phyloP scores from a whole-genome alignment of 2,113 vertebrate species.

The Manacus vitellinus region DNA sequence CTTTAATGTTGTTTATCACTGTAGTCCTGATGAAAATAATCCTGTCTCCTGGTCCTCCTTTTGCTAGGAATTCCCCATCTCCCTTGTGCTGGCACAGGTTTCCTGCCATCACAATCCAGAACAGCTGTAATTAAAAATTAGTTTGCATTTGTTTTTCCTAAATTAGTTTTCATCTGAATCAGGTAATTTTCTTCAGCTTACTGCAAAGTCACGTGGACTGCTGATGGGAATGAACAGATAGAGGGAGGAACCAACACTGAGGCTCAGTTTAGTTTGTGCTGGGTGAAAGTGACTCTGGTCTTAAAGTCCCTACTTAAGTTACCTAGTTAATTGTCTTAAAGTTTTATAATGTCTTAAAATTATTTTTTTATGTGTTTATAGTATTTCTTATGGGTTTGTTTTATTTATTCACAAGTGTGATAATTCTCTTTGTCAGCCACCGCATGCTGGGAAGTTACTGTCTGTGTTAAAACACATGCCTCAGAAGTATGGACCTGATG shows the following conservation, averaged over 20 bases:
- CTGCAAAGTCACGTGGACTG: background rate
- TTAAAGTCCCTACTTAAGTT: background rate
- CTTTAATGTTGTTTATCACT: background rate
- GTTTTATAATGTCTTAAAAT: background rate
- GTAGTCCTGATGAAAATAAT: background rate
- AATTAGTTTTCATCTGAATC: background rate
- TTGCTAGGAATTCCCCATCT: background rate
- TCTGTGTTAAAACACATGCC: slow-evolving; percentile 95
- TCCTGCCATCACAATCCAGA: background rate
- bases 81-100: background rate
- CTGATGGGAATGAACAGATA: background rate
- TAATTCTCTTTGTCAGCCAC: slow-evolving; percentile 81
- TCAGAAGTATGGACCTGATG: slow-evolving; percentile 92
- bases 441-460: slow-evolving; percentile 92
- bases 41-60: background rate
- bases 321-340: background rate
- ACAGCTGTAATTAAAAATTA: background rate
- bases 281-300: background rate
- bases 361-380: background rate
- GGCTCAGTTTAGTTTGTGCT: background rate
- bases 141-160: background rate
- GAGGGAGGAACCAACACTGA: background rate
- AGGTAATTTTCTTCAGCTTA: background rate
- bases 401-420: background rate
- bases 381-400: background rate